phyloP scores from a whole-genome alignment of 2,888 invertebrate genomes.

The Brachyopa scutellaris region DNA sequence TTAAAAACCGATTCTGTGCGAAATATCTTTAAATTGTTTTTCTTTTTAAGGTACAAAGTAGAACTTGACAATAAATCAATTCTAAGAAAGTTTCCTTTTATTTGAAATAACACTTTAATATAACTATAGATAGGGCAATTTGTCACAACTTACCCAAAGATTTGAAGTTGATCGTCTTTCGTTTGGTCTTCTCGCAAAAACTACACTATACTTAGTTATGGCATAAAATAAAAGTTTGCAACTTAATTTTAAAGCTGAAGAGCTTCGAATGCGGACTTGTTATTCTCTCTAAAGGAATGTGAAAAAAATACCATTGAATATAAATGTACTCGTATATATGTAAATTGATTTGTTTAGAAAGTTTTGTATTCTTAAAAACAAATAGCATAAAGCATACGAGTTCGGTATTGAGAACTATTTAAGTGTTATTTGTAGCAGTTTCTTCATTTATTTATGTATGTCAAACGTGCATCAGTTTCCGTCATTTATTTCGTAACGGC shows the following conservation, averaged over 20 bases:
- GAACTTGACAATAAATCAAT: neutral
- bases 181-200: neutral
- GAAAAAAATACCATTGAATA: neutral
- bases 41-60: neutral
- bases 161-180: neutral
- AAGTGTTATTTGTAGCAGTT: no score
- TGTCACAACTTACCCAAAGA: neutral
- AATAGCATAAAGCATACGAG: no score
- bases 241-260: neutral
- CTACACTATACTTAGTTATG: no score
- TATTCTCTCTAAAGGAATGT: neutral
- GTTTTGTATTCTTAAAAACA: neutral
- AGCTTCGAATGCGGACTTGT: neutral
- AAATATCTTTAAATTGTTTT: no score
- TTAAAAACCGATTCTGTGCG: no score
- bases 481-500: no score
- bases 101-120: neutral
- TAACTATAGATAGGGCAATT: neutral
- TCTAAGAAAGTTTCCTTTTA: neutral
- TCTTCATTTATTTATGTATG: no score
- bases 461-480: no score
- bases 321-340: neutral
- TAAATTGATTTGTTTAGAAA: neutral
- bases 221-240: neutral
- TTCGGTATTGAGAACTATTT: neutral